Base-by-base conservation (phyloP, 2,797 vertebrate genomes). In the Tamandua tetradactyla region DNA sequence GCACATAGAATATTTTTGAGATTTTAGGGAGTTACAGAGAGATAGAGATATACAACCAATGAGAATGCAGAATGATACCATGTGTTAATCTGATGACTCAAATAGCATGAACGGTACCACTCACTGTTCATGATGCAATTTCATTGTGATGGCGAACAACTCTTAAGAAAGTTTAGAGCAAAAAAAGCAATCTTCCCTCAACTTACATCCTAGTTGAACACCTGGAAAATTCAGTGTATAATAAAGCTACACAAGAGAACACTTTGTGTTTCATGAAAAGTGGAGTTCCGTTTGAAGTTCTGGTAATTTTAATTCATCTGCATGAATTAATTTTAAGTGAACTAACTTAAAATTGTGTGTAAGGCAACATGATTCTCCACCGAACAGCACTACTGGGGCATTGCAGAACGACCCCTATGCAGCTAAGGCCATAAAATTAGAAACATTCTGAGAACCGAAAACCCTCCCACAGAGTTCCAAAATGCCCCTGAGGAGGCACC, bases 191-290 rank as follows among this genome's bases (percentile, higher is more conserved):
- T 84, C 79, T 83, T 35, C 7, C 37, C 7, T 79, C 18, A 42
- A 84, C 3, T 88, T 91, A 82, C 9, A 52, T 18, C 18, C 0
- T 32, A 92, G 42, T 79, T 83, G 47, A 87, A 94, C 81, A 91
- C 7, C 55, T 91, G n/a, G 47, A 94, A 87, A 95, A 40, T 59
- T 91, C 11, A 30, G 25, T 13, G 22, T 81, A n/a, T 91, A 78
- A 32, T 25, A 66, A 91, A 80, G 76, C n/a, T 42, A 86, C 14
- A 71, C 64, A 78, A 87, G 62, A 91, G 74, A 95, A 89, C 23
- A 18, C 2, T 92, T 62, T 81, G 35, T 71, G 30, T 25, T 71
- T 94, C 14, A 32, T 57, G 5, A 74, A 37, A 79, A 92, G 27
- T 85, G 12, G 22, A 64, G 52, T 94, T 93, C 55, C 14, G 1